These are phyloP conservation scores for Stomorhina lunata DNA, from an alignment of 2,888 invertebrate genomes.

Conservation along the genomic window DNA sequence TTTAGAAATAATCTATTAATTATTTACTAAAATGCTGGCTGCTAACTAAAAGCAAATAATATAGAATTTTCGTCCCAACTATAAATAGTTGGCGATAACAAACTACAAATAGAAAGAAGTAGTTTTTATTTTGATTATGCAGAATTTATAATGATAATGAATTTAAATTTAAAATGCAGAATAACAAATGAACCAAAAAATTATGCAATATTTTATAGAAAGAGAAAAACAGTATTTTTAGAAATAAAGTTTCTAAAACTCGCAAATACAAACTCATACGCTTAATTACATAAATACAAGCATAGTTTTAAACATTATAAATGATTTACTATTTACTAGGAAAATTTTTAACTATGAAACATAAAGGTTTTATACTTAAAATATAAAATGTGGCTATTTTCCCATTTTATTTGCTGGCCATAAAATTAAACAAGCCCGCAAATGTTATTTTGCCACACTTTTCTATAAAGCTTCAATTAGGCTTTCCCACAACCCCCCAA, in stretches of 20 bases:
- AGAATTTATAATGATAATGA: background rate
- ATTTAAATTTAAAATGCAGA: background rate
- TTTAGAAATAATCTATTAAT: no score
- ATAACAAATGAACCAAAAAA: background rate
- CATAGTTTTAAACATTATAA: background rate
- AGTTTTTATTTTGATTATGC: background rate
- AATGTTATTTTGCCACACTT: no score
- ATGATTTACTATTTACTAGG: background rate
- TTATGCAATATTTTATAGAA: background rate
- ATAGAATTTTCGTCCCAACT: no score
- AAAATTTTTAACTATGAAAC: background rate
- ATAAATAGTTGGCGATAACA: background rate
- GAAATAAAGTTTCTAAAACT: no score
- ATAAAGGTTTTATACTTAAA: slow-evolving; percentile 1
- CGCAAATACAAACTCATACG: background rate
- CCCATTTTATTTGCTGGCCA: no score
- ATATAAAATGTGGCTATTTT: no score
- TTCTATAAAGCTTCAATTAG: no score
- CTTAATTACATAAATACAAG: background rate
- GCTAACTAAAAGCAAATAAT: no score
- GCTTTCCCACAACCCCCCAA: no score
- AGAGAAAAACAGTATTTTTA: no score
- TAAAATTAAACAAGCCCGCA: no score
- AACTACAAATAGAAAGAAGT: background rate
- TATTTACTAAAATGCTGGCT: no score